These are phyloP conservation scores for Megaceryle alcyon DNA, from an alignment of 2,797 vertebrate species.

Conservation along the genomic window DNA sequence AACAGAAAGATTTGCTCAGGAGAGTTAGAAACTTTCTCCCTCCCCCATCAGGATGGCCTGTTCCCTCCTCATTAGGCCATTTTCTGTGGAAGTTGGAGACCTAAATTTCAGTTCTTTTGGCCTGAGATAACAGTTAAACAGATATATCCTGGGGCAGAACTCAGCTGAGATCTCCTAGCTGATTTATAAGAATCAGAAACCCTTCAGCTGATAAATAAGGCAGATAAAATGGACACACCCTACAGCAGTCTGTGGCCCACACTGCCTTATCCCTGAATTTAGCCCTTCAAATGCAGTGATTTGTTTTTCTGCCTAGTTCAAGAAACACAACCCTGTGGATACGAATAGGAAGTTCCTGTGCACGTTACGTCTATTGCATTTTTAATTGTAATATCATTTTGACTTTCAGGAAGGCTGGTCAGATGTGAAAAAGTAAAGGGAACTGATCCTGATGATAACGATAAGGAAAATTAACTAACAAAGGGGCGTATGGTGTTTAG, in stretches of 20 bases:
- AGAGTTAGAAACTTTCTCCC: background rate
- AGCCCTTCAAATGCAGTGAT: background rate
- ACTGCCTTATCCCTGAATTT: background rate
- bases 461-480: slow-evolving; percentile 41
- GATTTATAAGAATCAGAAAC: background rate
- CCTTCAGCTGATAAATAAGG: background rate
- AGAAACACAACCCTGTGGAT: background rate
- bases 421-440: slow-evolving; percentile 4
- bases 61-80: background rate
- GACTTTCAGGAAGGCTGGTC: slow-evolving; percentile 39
- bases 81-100: background rate
- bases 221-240: background rate
- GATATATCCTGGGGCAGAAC: background rate
- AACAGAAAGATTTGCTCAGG: background rate
- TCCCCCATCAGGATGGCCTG: background rate
- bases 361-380: background rate
- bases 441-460: slow-evolving; percentile 55
- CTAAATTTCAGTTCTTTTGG: background rate
- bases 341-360: slow-evolving; percentile 28
- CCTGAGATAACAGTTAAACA: background rate
- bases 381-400: background rate
- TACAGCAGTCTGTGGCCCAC: background rate
- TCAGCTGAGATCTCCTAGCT: background rate
- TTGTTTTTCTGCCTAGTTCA: background rate
- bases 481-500: background rate